A percentile compares a stretch with the other conserved stretches of the same genome.
These are phyloP conservation scores for Neodontobutis hainanensis DNA, from an alignment of 2,113 vertebrate genomes.

Conservation along the genomic window DNA sequence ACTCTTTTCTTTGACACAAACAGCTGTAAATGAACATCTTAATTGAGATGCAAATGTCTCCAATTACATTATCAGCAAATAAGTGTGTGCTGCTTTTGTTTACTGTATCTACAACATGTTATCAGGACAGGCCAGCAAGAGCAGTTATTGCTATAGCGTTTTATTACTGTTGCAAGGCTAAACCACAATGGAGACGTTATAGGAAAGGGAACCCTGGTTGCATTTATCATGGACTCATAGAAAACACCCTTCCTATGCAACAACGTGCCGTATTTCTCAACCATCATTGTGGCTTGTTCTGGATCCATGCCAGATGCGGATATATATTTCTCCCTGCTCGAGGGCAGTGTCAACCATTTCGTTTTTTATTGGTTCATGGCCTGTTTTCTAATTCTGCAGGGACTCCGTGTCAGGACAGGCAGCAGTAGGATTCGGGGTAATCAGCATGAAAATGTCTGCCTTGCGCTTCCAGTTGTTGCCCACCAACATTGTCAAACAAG, in stretches of 20 bases:
- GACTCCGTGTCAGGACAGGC: constrained; percentile 61
- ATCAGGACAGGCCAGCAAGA: not conserved
- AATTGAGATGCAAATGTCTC: constrained; percentile 19
- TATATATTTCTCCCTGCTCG: constrained; percentile 47
- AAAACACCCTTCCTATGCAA: constrained; percentile 75
- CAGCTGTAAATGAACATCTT: not conserved
- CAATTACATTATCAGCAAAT: not conserved
- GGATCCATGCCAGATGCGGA: constrained; percentile 57
- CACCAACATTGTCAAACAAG: constrained; percentile 41
- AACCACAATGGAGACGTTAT: constrained; percentile 78
- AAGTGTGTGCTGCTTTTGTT: not conserved
- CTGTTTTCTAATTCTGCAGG: constrained; percentile 47
- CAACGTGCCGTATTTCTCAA: constrained; percentile 57
- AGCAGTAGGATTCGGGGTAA: constrained; percentile 51
- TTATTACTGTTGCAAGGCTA: constrained; percentile 45
- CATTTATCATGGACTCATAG: constrained; percentile 67
- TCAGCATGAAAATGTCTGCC: constrained; percentile 43
- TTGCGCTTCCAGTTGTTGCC: constrained; percentile 52
- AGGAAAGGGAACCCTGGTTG: constrained; percentile 68
- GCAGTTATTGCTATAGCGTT: not conserved
- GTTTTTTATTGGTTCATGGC: constrained; percentile 54
- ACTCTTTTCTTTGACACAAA: constrained; percentile 3
- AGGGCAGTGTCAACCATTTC: constrained; percentile 57
- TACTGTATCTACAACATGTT: not conserved
- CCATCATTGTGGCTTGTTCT: constrained; percentile 46